Evolutionary conservation across 2,888 invertebrate species (phyloP), one percentile per base, ranked within the genome.

Genomic region (Eupelmus urozonus): DNA sequence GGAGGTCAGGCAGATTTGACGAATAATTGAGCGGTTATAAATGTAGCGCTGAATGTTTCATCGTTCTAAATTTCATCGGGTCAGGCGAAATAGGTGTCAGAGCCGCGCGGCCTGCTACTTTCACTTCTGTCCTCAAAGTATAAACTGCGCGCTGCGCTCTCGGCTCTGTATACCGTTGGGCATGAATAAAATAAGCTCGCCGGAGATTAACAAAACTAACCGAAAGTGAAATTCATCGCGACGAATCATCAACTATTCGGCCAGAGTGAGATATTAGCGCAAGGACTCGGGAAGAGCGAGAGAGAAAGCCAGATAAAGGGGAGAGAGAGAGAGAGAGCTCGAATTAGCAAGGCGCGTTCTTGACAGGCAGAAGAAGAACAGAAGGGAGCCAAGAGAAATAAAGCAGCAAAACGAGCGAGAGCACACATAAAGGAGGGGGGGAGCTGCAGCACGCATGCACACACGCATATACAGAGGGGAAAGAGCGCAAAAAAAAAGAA

Each of bases 341-440:
- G 72, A 78, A 75, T 67, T 75, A 71, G 76, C 67, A 74, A 65
- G 76, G 70, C 76, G 65, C 71, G 65, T 49, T 74, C 73, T 74
- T 34, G 66, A 74, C 57, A 66, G 66, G 73, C 45, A 67, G 67
- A 59, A 74, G 65, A 66, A 65, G 67, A 60, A 51, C 40, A 69
- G 25, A 18, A 69, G 76, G 63, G 69, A 69, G 69, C 62, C 20
- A 20, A 34, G 63, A 51, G 63, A 76, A 76, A 69, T 69, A 63
- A 69, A 76, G 62, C n/a, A 63, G 67, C 69, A 69, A 4, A 51
- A 69, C n/a, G 29, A 73, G 65, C 23, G 55, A 55, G 60, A 70
- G 76, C 67, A n/a, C n/a, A 49, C 25, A 18, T 59, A 63, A 51
- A 57, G 11, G 66, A 29, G 57, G 65, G 27, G n/a, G 55, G 45